Evolutionary conservation across 2,797 vertebrate species (phyloP).

Genomic region (Tragelaphus oryx): DNA sequence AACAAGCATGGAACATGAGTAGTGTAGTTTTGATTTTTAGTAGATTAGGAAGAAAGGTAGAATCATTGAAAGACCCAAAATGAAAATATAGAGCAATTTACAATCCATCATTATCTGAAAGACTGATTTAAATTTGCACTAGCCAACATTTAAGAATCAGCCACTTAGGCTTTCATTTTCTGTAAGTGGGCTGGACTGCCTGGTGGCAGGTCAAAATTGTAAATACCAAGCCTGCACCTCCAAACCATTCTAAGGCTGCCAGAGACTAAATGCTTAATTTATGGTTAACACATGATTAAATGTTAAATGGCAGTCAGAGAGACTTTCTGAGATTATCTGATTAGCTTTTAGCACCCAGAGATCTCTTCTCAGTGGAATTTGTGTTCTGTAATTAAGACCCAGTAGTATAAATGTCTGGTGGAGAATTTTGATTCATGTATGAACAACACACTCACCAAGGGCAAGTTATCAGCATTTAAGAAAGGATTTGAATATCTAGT

Average conservation of each 20-base stretch:
- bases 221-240: background rate
- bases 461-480: background rate
- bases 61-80: background rate
- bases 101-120: background rate
- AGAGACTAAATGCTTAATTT: conserved; percentile 39
- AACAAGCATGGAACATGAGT: background rate
- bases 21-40: background rate
- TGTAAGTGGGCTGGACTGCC: background rate
- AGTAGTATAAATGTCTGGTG: background rate
- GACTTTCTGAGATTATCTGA: conserved; percentile 38
- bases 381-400: conserved; percentile 36
- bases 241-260: background rate
- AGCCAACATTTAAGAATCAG: background rate
- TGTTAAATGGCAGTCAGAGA: conserved; percentile 32
- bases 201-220: conserved; percentile 27
- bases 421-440: background rate
- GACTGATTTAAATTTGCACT: background rate
- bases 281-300: conserved; percentile 42
- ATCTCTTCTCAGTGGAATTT: conserved; percentile 33
- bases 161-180: background rate
- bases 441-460: background rate
- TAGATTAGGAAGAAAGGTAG: background rate
- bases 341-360: conserved; percentile 51
- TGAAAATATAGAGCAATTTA: background rate
- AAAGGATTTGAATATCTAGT: background rate